Evolutionary conservation across 2,797 vertebrate genomes (phyloP), one percentile per base, ranked within the genome.

Genomic region (Thaleichthys pacificus): DNA sequence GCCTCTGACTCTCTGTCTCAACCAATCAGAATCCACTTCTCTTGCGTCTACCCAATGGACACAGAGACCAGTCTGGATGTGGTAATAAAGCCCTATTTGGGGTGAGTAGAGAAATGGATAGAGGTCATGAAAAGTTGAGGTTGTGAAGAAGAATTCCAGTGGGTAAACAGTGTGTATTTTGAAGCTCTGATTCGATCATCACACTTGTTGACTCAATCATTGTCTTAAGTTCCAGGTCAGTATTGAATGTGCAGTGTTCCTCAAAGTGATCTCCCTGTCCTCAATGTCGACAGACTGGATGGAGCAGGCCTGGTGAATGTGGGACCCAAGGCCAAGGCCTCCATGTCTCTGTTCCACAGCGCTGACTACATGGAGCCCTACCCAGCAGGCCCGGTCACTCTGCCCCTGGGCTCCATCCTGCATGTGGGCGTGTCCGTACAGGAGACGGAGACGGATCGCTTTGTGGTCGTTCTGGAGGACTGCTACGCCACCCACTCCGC

Each of bases 21-120:
- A 51, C 89, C 86, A 65, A 82, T 86, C 51, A 89, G 86, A 58
- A 87, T 85, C 71, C 87, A 88, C 69, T 93, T 93, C 61, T 82
- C 74, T 0, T 87, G 90, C 0, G 47, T 81, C 67, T 92, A 88
- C 47, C 82, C 89, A 0, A 78, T 91, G 85, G 84, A 90, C 42
- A 84, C 73, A 49, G 78, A 86, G 68, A 80, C 88, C 73, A 88
- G 71, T 30, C 71, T 93, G 78, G 74, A 85, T 72, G 81, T 80
- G 5, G 76, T 78, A 51, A 67, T 91, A 78, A 70, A 71, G 24
- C 88, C 90, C 1, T 71, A 89, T 54, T 76, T 77, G 65, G 88
- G 80, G 90, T 91, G 83, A 0, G 72, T 73, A 65, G 26, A 32
- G 2, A 51, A 47, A 61, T 22, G 26, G 22, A 47, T 21, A 28